Percentiles rank a stretch among this genome's conserved stretches.
These are phyloP conservation scores for Ceuthmochares aereus DNA, from an alignment of 2,113 vertebrate species.

Conservation along the genomic window DNA sequence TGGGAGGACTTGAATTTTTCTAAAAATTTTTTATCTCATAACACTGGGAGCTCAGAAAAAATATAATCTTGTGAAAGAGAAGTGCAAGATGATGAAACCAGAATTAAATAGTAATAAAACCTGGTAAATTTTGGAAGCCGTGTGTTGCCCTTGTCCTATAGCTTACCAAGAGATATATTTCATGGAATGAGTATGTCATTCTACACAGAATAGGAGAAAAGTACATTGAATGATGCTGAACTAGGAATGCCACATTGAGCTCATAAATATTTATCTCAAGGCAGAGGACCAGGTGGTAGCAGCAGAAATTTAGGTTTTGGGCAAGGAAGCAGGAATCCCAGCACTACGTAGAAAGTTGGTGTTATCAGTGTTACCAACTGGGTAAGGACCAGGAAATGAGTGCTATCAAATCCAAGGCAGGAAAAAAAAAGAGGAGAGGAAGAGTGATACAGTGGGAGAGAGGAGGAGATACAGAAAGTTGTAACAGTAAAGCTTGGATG, in stretches of 20 bases:
- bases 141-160: background rate
- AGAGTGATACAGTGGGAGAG: background rate
- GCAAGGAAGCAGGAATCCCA: background rate
- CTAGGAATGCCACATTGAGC: background rate
- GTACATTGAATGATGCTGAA: background rate
- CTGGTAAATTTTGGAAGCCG: background rate
- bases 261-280: background rate
- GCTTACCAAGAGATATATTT: background rate
- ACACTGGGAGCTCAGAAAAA: background rate
- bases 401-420: background rate
- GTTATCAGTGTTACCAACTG: background rate
- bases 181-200: background rate
- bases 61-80: fast-evolving
- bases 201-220: background rate
- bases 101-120: background rate
- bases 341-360: background rate
- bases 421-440: background rate
- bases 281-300: background rate
- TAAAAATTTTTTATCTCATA: background rate
- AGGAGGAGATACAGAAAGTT: background rate
- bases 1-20: background rate
- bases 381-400: background rate
- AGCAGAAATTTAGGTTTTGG: background rate
- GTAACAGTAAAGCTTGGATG: background rate
- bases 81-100: fast-evolving